Evolutionary conservation across 2,113 vertebrate species (phyloP), one percentile per base, ranked within the genome.

Genomic region (Epinephelus fuscoguttatus): DNA sequence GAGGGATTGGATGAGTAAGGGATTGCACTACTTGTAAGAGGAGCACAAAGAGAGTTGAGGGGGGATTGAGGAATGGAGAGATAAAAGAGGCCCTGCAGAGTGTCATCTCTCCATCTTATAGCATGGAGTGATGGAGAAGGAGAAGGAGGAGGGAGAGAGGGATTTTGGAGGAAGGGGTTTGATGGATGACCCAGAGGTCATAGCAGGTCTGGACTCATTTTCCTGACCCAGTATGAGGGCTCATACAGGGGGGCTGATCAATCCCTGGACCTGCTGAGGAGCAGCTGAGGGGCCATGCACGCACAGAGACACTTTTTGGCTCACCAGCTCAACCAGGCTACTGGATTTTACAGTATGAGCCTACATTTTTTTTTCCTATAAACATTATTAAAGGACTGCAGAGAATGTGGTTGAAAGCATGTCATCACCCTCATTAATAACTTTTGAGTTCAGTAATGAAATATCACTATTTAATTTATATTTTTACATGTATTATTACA

Each of bases 181-280:
- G 70, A 78, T 71, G 70, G 64, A 78, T 78, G 67, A 86, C 73
- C 69, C 69, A 33, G 25, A 87, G 85, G 85, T 90, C 84, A 71
- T 71, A 71, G 66, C 42, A 73, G 69, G 83, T 74, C 78, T 78
- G 78, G 71, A 81, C 84, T 90, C 70, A 82, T 91, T 82, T 87
- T 86, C 66, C 37, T 84, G 84, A 84, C 83, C 75, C 89, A 83
- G 84, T 86, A 75, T 84, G 85, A 85, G 60, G 68, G 81, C 82
- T 70, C 72, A 77, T 60, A 62, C 50, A 19, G n/a, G 63, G 75
- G 61, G 70, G 42, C 52, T 66, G 74, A 81, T 55, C 77, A 80
- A 86, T 74, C 73, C 63, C 45, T 75, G 68, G 63, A 70, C 78
- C 77, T 70, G 74, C 66, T 76, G 80, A 52, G 61, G 27, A 45